Evolutionary conservation across 30 jellyfish, hydroid and myxozoan species (phyloP), one percentile per base, ranked within the genome.

Genomic region (Turritopsis dohrnii): DNA sequence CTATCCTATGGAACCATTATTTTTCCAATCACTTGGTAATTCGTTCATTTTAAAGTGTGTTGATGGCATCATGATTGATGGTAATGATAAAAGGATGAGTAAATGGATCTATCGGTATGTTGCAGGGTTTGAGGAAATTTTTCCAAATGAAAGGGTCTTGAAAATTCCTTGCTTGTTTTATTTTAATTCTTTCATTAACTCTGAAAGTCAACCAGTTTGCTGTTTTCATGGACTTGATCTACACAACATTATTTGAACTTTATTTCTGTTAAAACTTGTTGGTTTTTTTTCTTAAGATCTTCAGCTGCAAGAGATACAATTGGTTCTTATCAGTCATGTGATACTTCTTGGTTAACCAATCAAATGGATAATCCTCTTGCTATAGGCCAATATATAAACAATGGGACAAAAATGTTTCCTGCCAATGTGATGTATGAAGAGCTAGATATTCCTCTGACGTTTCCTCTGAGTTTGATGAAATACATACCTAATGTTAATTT

Each of bases 61-160:
- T 8, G 96, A 89, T 81, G 96, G 96, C 29, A 54, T 89, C 54
- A 29, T 89, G 88, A 82, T 89, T 16, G 96, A 89, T 80, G 96
- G 96, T 18, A 84, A 89, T 41, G 52, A 75, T 77, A 84, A 77
- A 71, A 88, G 96, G 21, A 84, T 89, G 52, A 89, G 96, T 84
- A 89, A 84, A 74, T 41, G 41, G 69, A 81, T 89, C 8, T 84
- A 25, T 86, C 85, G 90, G 96, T 89, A 66, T 7, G 79, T 23
- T 20, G n/a, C 13, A 41, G n/a, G n/a, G n/a, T n/a, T n/a, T n/a
- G n/a, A n/a, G n/a, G n/a, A n/a, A n/a, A n/a, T n/a, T n/a, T n/a
- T n/a, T n/a, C n/a, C n/a, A n/a, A n/a, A n/a, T n/a, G n/a, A n/a
- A n/a, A n/a, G n/a, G n/a, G n/a, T n/a, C n/a, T n/a, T n/a, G n/a